Base-by-base conservation (phyloP, 2,797 vertebrate species). In the Pelobates cultripes region DNA sequence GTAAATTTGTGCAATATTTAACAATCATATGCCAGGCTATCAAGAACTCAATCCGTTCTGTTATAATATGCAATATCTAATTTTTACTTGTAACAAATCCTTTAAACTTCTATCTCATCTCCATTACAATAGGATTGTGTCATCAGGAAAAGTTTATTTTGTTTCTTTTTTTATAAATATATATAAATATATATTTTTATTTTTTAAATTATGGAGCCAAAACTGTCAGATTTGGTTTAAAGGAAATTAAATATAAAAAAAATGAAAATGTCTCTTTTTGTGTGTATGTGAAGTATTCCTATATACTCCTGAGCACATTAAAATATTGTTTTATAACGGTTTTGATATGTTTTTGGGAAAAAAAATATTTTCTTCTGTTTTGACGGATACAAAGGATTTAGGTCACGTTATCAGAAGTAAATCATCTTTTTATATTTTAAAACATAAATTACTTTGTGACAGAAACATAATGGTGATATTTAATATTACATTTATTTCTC, bases 121-220 rank as follows among this genome's bases (percentile, higher is more conserved):
- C 53, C 14, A 13, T 14, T 60, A 1, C 47, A 57, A 74, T 60
- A 74, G 5, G 47, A 51, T 51, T 73, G 57, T 73, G 13, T 74
- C 72, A 74, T 74, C 47, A 28, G 40, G 55, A 40, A 74, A 43
- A 7, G 47, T 44, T 75, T 75, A 17, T 64, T 64, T 64, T 64
- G 40, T 63, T 75, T 75, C 17, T 17, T 64, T 64, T 64, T 28
- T 13, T 64, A 40, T 28, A 9, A 6, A 28, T 64, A 64, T 64
- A 10, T 64, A 9, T 40, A 28, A 28, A 28, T 28, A 28, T 28
- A 28, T 28, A 28, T 64, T 57, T 61, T 15, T 75, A 63, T 53
- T 73, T 40, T 61, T 75, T 75, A 75, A 75, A 75, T 75, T 63
- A 75, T 75, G 57, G 15, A 63, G 12, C 57, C 57, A 75, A 64